Percentiles rank a stretch among this genome's conserved stretches.
Conservation (phyloP, 2,797 vertebrate genomes). For the Paedocypris micromegethes region DNA sequence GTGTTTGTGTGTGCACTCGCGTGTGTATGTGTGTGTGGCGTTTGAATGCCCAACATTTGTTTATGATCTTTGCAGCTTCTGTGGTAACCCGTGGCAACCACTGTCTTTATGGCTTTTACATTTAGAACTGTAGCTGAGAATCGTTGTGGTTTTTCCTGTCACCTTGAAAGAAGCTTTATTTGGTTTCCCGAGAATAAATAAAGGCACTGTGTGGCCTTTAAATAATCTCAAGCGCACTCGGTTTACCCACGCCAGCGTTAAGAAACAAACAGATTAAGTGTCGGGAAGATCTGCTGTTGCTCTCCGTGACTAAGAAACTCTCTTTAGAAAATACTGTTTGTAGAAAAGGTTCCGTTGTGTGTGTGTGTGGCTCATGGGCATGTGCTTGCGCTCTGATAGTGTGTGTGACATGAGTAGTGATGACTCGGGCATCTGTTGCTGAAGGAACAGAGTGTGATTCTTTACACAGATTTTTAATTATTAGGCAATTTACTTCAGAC, state of each 20-base stretch:
- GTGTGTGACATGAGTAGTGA: constrained; percentile 55
- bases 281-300: constrained; percentile 59
- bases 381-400: not conserved
- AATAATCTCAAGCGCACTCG: constrained; percentile 26
- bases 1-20: constrained; percentile 3
- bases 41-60: constrained; percentile 7
- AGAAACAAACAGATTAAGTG: constrained; percentile 63
- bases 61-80: constrained; percentile 20
- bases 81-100: not conserved
- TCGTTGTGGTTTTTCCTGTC: not conserved
- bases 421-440: constrained; percentile 37
- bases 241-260: constrained; percentile 53
- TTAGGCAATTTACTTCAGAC: not conserved
- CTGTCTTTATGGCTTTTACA: not conserved
- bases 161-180: constrained; percentile 46
- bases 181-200: constrained; percentile 48
- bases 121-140: not conserved
- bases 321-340: constrained; percentile 32
- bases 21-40: not conserved
- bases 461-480: constrained; percentile 30
- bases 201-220: constrained; percentile 57
- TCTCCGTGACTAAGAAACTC: constrained; percentile 59
- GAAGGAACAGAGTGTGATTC: constrained; percentile 51
- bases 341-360: too few relatives aligned
- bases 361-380: constrained; percentile 2